phyloP scores from a whole-genome alignment of 2,113 vertebrate species.

The Progne subis region DNA sequence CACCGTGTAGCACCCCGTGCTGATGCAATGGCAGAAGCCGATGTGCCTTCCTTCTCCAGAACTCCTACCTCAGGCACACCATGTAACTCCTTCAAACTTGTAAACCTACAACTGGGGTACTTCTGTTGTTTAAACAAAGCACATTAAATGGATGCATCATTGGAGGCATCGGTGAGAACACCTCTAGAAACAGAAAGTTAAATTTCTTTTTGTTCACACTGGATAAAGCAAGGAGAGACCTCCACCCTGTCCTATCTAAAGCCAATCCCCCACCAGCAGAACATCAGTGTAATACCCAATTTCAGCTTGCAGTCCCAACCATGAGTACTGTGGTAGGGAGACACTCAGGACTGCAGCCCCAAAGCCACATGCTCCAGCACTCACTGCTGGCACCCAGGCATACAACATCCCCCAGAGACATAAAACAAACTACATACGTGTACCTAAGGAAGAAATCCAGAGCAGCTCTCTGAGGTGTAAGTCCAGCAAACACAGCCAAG shows the following conservation, averaged over 20 bases:
- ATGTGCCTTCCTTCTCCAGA: not conserved
- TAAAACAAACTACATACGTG: fast-evolving
- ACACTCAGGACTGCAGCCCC: too few relatives aligned
- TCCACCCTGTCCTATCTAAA: fast-evolving
- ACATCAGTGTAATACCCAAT: fast-evolving
- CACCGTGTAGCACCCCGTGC: fast-evolving
- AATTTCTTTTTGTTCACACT: not conserved
- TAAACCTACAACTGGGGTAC: not conserved
- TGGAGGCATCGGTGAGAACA: not conserved
- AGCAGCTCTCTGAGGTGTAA: not conserved
- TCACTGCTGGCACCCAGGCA: fast-evolving
- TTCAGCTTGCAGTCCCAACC: not conserved
- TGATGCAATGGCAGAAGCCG: fast-evolving
- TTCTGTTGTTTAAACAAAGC: not conserved
- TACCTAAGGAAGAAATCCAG: not conserved
- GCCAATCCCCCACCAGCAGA: not conserved
- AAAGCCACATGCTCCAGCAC: fast-evolving
- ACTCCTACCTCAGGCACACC: not conserved
- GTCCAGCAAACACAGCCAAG: not conserved
- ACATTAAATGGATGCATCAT: not conserved
- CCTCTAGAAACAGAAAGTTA: not conserved
- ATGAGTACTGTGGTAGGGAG: fast-evolving
- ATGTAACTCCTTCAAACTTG: not conserved
- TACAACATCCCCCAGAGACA: not conserved
- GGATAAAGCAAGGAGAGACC: not conserved